Evolutionary conservation across 2,797 vertebrate genomes (phyloP), one percentile per base, ranked within the genome.

Genomic region (Luscinia luscinia): DNA sequence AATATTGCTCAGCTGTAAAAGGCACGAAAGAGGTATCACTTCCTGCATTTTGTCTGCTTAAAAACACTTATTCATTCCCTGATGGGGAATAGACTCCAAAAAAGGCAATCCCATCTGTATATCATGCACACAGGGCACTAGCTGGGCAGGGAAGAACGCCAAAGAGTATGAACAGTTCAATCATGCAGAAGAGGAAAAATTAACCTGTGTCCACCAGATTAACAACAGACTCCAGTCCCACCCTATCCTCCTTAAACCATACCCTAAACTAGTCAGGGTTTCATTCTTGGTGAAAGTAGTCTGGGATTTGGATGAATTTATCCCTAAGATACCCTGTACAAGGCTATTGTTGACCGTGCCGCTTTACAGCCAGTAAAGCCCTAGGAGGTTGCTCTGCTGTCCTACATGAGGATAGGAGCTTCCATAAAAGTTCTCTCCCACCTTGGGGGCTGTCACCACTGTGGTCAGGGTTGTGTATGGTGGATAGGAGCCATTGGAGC

Each of bases 401-500:
- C 43, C 57, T 6, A 2, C 0, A 0, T 0, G 3, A 48, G 43
- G 26, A 15, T 49, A 67, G 48, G 32, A 59, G 54, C 40, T 76
- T 57, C 30, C 14, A 49, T 17, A 6, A 11, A 14, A 54, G 49
- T 24, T 92, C 49, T 91, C 96, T 92, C 98, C 94, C 95, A 99
- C 99, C 99, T 99, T 99, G 5, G 98, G 96, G 41, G 98, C 97
- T 40, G 97, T 77, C 58, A 98, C 97, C 5, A 98, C 97, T 23
- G 98, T 94, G 82, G 97, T 95, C 96, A 98, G 98, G 79, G 97
- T 94, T 20, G 98, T 88, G 6, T 97, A 96, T 94, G 98, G 99
- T 46, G 98, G 98, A 6, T 97, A 98, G 67, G 98, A 98, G 57
- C 98, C 94, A 36, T 98, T 98, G 75, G 99, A 98, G 94, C 97